Conservation (phyloP, 2,113 vertebrate genomes). For the Arothron firmamentum region DNA sequence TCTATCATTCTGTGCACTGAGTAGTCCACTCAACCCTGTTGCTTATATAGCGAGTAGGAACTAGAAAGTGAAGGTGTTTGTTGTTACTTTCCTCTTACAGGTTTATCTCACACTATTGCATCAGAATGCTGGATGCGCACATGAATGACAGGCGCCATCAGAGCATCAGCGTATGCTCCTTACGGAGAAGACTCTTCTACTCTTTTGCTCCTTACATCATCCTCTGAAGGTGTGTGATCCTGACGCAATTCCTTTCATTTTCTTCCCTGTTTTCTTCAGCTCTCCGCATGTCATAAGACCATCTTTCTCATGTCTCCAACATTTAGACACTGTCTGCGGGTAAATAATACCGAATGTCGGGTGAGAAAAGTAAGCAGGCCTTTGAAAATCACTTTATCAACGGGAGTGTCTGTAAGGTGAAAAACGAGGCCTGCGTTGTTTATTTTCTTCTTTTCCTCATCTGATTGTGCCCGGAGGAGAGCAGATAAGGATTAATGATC, state of each 20-base stretch:
- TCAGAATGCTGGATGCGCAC: not conserved
- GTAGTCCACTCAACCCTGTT: no score
- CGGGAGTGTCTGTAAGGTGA: conserved; percentile 19
- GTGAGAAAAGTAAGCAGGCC: conserved; percentile 21
- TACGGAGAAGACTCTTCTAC: conserved; percentile 9
- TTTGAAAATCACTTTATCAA: conserved; percentile 43
- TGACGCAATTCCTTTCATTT: conserved; percentile 36
- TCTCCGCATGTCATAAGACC: conserved; percentile 6
- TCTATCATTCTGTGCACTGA: no score
- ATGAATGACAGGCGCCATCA: conserved; percentile 25
- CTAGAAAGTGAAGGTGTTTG: no score
- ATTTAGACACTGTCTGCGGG: conserved; percentile 15
- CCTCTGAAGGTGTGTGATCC: conserved; percentile 4
- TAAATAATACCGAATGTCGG: conserved; percentile 13
- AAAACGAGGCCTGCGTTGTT: conserved; percentile 28
- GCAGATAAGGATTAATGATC: conserved; percentile 71
- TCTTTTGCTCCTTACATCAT: conserved; percentile 43
- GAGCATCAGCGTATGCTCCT: conserved; percentile 19
- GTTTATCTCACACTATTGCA: no score
- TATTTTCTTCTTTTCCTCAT: conserved; percentile 30
- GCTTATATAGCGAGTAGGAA: no score
- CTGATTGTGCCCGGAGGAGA: conserved; percentile 39
- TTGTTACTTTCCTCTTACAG: no score
- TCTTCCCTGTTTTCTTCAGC: conserved; percentile 14
- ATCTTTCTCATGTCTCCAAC: conserved; percentile 5